Evolutionary conservation across 2,888 invertebrate genomes (phyloP).

Genomic region (Margaritifera margaritifera): DNA sequence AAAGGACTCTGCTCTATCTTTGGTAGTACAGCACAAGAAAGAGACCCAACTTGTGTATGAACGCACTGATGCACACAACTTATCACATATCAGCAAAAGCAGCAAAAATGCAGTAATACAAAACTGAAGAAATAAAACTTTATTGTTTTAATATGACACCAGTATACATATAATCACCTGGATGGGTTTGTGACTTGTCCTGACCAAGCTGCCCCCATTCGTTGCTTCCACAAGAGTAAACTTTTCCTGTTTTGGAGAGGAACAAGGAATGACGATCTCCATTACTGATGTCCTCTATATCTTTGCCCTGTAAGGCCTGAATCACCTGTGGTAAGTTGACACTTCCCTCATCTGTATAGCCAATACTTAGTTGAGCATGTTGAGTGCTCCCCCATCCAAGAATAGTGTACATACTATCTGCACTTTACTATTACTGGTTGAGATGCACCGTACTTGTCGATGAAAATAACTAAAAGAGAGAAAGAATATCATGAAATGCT

Average conservation of each 20-base stretch:
- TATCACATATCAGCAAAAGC: not conserved
- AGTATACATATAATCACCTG: slow-evolving; percentile 76
- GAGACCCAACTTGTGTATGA: no score
- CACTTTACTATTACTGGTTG: no score
- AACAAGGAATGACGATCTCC: slow-evolving; percentile 89
- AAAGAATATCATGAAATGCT: no score
- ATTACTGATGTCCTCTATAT: slow-evolving; percentile 77
- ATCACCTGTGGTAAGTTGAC: slow-evolving; percentile 75
- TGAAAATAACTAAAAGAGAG: no score
- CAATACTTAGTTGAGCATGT: slow-evolving; percentile 85
- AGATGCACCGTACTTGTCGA: no score
- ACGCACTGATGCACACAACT: no score
- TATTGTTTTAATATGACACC: slow-evolving; percentile 76
- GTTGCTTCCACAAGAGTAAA: slow-evolving; percentile 94
- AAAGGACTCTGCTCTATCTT: no score
- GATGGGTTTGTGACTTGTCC: slow-evolving; percentile 58
- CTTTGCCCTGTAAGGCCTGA: slow-evolving; percentile 33
- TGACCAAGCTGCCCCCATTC: slow-evolving; percentile 93
- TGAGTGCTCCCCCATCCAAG: slow-evolving; percentile 83
- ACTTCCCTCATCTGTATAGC: slow-evolving; percentile 83
- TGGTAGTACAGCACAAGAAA: no score
- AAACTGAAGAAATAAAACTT: not conserved
- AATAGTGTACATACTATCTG: slow-evolving; percentile 30
- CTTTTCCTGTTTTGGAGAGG: slow-evolving; percentile 83
- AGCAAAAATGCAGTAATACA: not conserved